Evolutionary conservation across 2,888 invertebrate species (phyloP).

Genomic region (Deilephila porcellus): DNA sequence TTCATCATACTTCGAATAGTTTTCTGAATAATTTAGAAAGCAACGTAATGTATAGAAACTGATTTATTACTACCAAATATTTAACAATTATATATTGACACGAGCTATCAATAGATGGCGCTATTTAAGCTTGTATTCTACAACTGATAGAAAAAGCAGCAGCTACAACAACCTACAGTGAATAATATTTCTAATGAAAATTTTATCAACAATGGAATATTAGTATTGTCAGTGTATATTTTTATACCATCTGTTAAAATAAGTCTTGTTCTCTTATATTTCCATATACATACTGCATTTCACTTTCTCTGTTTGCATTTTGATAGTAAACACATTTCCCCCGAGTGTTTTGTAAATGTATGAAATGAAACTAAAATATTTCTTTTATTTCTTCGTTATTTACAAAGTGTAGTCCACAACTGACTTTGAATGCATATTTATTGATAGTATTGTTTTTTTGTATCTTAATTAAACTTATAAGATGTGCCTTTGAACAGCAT

Average conservation of each 20-base stretch:
- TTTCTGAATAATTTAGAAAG: background rate
- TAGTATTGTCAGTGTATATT: background rate
- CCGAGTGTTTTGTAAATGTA: slow-evolving; percentile 32
- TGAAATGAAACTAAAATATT: slow-evolving; percentile 5
- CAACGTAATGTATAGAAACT: background rate
- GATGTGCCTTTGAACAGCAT: slow-evolving; percentile 3
- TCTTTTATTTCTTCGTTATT: slow-evolving; percentile 10
- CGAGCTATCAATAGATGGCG: background rate
- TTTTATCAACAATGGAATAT: background rate
- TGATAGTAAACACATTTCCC: slow-evolving; percentile 41
- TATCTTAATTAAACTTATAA: background rate
- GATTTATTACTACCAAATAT: background rate
- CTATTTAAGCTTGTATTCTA: background rate
- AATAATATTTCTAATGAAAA: background rate
- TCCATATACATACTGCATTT: slow-evolving; percentile 63
- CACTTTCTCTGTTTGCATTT: slow-evolving; percentile 54
- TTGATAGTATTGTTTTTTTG: background rate
- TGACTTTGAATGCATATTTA: background rate
- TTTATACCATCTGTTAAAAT: background rate
- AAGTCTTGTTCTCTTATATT: slow-evolving; percentile 39
- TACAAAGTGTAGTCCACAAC: background rate
- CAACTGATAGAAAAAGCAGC: background rate
- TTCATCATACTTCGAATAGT: background rate
- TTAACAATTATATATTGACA: background rate
- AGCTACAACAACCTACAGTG: background rate